These are phyloP conservation scores for Microcaecilia unicolor DNA, from an alignment of 2,797 vertebrate species.

Conservation along the genomic window DNA sequence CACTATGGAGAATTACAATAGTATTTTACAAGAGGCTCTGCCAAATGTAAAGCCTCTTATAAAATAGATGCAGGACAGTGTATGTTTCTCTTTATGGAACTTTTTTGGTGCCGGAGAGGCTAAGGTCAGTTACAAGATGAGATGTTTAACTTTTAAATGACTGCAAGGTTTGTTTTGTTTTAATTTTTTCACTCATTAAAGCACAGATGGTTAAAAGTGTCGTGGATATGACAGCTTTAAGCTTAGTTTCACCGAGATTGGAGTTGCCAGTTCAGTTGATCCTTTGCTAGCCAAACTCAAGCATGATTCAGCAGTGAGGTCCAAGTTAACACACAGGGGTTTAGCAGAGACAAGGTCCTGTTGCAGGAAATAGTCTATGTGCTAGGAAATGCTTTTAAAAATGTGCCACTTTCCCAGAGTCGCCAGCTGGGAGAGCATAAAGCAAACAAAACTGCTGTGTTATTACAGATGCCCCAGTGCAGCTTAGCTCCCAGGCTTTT, in stretches of 20 bases:
- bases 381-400: no score
- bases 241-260: neutral
- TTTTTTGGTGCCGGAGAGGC: no score
- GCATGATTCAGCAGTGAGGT: neutral
- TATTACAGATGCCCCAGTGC: neutral
- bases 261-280: neutral
- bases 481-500: conserved; percentile 5
- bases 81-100: no score
- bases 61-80: no score
- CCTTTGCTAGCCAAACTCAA: neutral
- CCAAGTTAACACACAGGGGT: neutral
- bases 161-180: neutral
- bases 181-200: neutral
- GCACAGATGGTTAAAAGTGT: neutral
- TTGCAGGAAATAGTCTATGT: neutral
- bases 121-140: no score
- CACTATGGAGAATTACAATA: no score
- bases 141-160: neutral
- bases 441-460: conserved; percentile 4
- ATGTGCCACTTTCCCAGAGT: conserved; percentile 3
- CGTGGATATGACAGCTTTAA: neutral
- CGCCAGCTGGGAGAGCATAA: conserved; percentile 8
- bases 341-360: neutral
- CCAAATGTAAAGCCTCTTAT: no score
- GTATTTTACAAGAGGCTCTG: no score